These are phyloP conservation scores for Amblyornis subalaris DNA, from an alignment of 2,113 vertebrate genomes.

Conservation along the genomic window DNA sequence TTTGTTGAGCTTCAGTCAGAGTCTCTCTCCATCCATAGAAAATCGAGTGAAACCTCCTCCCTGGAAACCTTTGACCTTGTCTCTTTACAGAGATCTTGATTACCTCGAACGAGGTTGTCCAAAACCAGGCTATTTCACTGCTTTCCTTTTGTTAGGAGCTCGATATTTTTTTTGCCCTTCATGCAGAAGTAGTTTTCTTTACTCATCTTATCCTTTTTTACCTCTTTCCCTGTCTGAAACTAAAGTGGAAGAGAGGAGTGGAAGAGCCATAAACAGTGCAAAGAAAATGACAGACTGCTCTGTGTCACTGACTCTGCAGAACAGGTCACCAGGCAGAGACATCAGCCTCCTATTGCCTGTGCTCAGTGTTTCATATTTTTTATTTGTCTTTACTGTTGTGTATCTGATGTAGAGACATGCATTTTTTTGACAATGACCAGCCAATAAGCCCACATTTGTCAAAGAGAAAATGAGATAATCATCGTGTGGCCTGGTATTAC, in stretches of 20 bases:
- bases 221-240: neutral
- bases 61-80: neutral
- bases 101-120: neutral
- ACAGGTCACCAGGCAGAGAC: slow-evolving; percentile 12
- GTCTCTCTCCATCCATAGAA: neutral
- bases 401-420: slow-evolving; percentile 34
- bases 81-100: neutral
- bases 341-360: neutral
- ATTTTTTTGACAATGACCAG: neutral
- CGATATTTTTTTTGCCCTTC: neutral
- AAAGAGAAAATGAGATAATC: slow-evolving; percentile 64
- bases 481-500: slow-evolving; percentile 37
- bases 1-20: neutral
- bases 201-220: neutral
- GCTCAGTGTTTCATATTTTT: slow-evolving; percentile 8
- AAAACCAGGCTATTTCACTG: neutral
- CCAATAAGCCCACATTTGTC: slow-evolving; percentile 56
- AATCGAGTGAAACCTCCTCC: neutral
- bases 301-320: slow-evolving; percentile 25
- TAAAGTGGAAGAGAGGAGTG: neutral
- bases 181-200: neutral
- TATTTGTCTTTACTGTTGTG: slow-evolving; percentile 42
- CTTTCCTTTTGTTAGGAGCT: neutral
- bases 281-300: slow-evolving; percentile 38
- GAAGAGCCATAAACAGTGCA: neutral